A percentile compares a stretch with the other conserved stretches of the same genome.
Conservation (phyloP, 1,140 invertebrate species). For the Dolichoris vasculosae region DNA sequence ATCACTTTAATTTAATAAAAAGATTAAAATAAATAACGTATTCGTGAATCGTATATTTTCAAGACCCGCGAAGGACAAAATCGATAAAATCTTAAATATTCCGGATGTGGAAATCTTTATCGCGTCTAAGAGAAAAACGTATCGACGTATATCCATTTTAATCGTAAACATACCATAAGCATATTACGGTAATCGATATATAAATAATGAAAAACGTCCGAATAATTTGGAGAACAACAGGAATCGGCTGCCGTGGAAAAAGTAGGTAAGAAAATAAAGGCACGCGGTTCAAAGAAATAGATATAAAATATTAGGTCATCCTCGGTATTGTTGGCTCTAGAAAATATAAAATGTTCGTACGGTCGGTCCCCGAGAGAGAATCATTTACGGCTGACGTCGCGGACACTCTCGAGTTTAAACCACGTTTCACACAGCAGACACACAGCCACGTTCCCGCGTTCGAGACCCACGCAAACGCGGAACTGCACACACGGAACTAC, state of each 20-base stretch:
- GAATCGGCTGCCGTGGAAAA: not conserved
- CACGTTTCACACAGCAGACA: not conserved
- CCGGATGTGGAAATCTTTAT: too few species aligned
- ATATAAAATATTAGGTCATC: not conserved
- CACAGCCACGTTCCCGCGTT: not conserved
- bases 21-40: too few species aligned
- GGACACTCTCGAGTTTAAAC: conserved; percentile 6
- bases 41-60: too few species aligned
- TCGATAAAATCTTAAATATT: not conserved
- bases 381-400: conserved; percentile 31
- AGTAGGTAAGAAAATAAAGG: not conserved
- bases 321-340: not conserved
- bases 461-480: not conserved
- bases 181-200: not conserved
- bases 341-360: conserved; percentile 8
- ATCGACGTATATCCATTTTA: not conserved
- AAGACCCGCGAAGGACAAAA: too few species aligned
- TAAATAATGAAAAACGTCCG: not conserved
- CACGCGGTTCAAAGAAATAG: not conserved
- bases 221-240: not conserved
- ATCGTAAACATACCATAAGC: not conserved
- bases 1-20: too few species aligned
- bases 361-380: not conserved
- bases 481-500: not conserved
- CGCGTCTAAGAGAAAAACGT: too few species aligned